Percentiles rank a stretch among this genome's conserved stretches.
These are phyloP conservation scores for Cylas formicarius DNA, from an alignment of 1,140 invertebrate genomes.

Conservation along the genomic window DNA sequence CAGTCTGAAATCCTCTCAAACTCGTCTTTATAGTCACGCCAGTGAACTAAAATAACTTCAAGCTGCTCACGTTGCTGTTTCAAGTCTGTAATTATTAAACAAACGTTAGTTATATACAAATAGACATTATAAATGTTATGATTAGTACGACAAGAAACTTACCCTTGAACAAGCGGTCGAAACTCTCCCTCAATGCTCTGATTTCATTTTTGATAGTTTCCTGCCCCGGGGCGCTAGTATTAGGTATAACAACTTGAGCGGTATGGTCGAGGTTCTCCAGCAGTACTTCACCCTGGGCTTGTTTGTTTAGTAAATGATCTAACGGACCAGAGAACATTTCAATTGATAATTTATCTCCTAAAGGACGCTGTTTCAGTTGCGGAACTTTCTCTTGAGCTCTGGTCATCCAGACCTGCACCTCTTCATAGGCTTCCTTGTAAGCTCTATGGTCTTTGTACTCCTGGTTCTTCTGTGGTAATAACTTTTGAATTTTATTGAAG, in stretches of 20 bases:
- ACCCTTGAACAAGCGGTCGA: constrained; percentile 68
- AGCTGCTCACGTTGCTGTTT: constrained; percentile 76
- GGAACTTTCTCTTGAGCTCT: constrained; percentile 83
- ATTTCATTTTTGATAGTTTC: constrained; percentile 78
- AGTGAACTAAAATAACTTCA: constrained; percentile 73
- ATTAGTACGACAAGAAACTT: constrained; percentile 35
- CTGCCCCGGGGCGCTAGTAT: constrained; percentile 72
- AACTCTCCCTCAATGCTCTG: constrained; percentile 72
- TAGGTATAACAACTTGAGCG: constrained; percentile 76
- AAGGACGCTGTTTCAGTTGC: constrained; percentile 71
- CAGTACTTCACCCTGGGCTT: constrained; percentile 81
- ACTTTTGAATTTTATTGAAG: constrained; percentile 59
- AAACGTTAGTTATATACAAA: neutral
- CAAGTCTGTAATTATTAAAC: constrained; percentile 66
- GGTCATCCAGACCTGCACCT: constrained; percentile 75
- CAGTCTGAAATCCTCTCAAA: constrained; percentile 86
- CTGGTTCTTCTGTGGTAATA: constrained; percentile 71
- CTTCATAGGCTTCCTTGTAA: constrained; percentile 85
- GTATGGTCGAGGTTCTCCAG: constrained; percentile 80
- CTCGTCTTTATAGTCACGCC: constrained; percentile 87
- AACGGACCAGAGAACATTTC: constrained; percentile 81
- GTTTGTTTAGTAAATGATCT: constrained; percentile 78
- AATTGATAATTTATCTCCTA: constrained; percentile 80
- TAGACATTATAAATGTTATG: neutral
- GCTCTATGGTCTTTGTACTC: constrained; percentile 80